Evolutionary conservation across 2,113 vertebrate genomes (phyloP), one percentile per base, ranked within the genome.

Genomic region (Crotalus helleri): DNA sequence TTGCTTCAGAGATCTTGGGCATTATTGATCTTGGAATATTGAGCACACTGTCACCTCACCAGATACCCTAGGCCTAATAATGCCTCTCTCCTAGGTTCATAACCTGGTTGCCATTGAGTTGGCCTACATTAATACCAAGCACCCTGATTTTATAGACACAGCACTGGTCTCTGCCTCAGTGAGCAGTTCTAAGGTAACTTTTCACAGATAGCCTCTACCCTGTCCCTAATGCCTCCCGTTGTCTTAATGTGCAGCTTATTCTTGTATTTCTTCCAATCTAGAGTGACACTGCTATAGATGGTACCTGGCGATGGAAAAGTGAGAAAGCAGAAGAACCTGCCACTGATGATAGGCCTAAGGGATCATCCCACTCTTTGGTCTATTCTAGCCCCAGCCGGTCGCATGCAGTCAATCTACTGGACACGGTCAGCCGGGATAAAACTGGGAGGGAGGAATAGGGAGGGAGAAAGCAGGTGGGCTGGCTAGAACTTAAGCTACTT

Each of bases 71-170:
- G 74, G 74, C 33, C 74, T 81, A 39, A 81, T 54, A n/a, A 7
- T 4, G 85, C 23, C 29, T 92, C 39, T 13, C 61, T 58, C 69
- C 54, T 90, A 98, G 98, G 98, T 98, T 7, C 98, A 98, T 92
- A 97, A 98, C 96, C 97, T 98, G 92, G 97, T 98, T 85, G 97
- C 98, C 23, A 98, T 98, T 81, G 98, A 98, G 94, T 96, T 98
- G 6, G 98, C 98, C 46, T 98, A 98, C 93, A 98, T 98, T 96
- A 98, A 98, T 95, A 98, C 98, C 24, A 98, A 98, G 88, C 98
- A 98, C 95, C 98, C 98, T 1, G 98, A 98, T 95, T 98, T 98
- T 94, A 97, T 97, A 0, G 98, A 98, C 57, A 98, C 98, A 10
- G 97, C 97, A 0, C 96, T 98, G 94, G 98, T 98, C 90, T 98